Evolutionary conservation across 37 sponge, comb jelly and placozoan genomes (phyloP).

Genomic region (Beroe forskalii): DNA sequence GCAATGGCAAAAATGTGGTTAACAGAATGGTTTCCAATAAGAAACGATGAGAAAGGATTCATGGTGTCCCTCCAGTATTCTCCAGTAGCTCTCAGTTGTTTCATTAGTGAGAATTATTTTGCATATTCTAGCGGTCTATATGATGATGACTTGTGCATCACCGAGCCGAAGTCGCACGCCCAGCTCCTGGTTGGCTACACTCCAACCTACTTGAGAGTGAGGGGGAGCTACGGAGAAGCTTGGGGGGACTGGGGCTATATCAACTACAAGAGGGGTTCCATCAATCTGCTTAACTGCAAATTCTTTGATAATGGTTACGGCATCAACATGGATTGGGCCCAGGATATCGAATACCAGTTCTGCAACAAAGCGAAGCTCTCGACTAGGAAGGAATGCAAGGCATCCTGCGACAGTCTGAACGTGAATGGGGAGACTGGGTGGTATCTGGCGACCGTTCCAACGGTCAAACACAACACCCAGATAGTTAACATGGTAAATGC

Average conservation of each 20-base stretch:
- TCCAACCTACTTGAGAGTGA: neutral
- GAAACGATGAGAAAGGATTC: neutral
- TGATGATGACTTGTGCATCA: neutral
- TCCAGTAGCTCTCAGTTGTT: neutral
- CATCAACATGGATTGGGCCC: neutral
- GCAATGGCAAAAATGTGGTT: constrained; percentile 13
- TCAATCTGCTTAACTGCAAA: neutral
- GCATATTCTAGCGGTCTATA: neutral
- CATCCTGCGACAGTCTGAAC: neutral
- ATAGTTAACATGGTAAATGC: neutral
- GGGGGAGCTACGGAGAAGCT: neutral
- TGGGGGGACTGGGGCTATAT: constrained; percentile 17
- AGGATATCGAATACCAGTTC: constrained; percentile 22
- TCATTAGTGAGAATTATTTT: neutral
- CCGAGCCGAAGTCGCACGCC: neutral
- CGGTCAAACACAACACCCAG: neutral
- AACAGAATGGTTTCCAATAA: neutral
- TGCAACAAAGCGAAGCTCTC: neutral
- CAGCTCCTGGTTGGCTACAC: constrained; percentile 17
- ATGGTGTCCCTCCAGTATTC: neutral
- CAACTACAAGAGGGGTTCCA: neutral
- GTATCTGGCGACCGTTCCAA: neutral
- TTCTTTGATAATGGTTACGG: neutral
- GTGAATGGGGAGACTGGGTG: neutral
- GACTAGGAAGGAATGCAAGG: neutral